A percentile compares a stretch with the other conserved stretches of the same genome.
Conservation (phyloP, 37 sponge, comb jelly and placozoan genomes). For the Petrosia ficiformis region DNA sequence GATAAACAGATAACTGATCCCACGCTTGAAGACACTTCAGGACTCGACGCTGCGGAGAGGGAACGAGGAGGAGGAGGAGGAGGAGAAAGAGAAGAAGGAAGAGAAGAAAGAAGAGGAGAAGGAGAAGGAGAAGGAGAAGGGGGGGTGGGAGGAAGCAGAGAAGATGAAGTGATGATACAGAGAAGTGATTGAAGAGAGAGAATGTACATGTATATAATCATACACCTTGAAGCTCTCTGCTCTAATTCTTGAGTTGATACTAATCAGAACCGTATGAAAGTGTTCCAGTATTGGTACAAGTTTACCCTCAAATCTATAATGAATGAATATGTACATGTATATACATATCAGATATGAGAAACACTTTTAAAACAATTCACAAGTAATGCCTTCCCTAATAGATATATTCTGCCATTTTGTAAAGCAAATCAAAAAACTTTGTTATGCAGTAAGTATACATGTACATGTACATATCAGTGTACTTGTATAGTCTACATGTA, state of each 20-base stretch:
- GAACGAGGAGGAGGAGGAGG: neutral
- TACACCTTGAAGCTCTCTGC: conserved; percentile 66
- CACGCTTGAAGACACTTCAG: conserved; percentile 71
- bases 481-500: too few species aligned
- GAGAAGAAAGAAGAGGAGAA: neutral
- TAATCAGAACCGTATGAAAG: conserved; percentile 47
- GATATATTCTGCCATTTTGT: too few species aligned
- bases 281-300: conserved; percentile 55
- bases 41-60: conserved; percentile 74
- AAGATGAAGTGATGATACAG: neutral
- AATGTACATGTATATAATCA: neutral
- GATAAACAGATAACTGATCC: conserved; percentile 78
- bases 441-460: too few species aligned
- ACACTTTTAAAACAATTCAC: too few species aligned
- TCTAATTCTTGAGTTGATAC: conserved; percentile 59
- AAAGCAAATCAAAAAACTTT: too few species aligned
- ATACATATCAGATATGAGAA: too few species aligned
- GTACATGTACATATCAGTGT: too few species aligned
- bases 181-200: neutral
- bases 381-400: too few species aligned
- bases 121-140: neutral
- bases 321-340: too few species aligned
- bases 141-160: neutral
- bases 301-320: conserved; percentile 67
- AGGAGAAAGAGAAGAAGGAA: neutral